Percentiles rank a stretch among this genome's conserved stretches.
These are phyloP conservation scores for Rhyacophila brunnea DNA, from an alignment of 1,140 invertebrate species.

Conservation along the genomic window DNA sequence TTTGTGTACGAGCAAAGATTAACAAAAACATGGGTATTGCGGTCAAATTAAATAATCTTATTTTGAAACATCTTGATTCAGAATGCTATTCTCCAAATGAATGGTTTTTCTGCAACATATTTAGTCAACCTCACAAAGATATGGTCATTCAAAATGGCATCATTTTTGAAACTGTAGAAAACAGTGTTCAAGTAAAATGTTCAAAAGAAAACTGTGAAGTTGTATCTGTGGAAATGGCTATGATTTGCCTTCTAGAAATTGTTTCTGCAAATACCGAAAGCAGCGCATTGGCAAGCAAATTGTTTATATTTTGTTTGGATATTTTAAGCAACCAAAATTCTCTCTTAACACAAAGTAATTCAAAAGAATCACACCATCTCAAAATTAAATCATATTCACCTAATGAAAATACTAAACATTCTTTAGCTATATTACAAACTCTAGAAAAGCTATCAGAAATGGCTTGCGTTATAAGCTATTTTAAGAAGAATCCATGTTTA, in stretches of 20 bases:
- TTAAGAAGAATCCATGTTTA: conserved; percentile 43
- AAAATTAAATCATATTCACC: conserved; percentile 20
- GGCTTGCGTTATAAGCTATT: conserved; percentile 37
- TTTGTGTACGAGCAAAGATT: conserved; percentile 40
- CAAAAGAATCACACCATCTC: conserved; percentile 12
- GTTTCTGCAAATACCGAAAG: conserved; percentile 17
- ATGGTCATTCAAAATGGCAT: conserved; percentile 14
- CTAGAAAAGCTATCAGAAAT: conserved; percentile 32
- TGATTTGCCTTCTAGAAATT: conserved; percentile 28
- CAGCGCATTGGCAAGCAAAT: conserved; percentile 13
- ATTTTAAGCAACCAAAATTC: conserved; percentile 9
- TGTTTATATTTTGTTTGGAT: conserved; percentile 27
- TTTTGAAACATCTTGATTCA: conserved; percentile 41
- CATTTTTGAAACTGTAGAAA: conserved; percentile 13
- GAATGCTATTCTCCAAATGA: conserved; percentile 9
- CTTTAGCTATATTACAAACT: conserved; percentile 37
- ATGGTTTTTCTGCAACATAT: conserved; percentile 23
- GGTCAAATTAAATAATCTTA: conserved; percentile 43
- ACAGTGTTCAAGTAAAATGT: conserved; percentile 18
- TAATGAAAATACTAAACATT: conserved; percentile 39
- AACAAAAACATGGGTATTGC: conserved; percentile 38
- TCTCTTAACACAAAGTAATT: conserved; percentile 39
- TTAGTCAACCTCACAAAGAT: conserved; percentile 19
- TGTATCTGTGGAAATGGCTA: conserved; percentile 15
- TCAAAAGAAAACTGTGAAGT: neutral